Conservation (phyloP, 1,140 invertebrate species). For the Nasonia vitripennis region DNA sequence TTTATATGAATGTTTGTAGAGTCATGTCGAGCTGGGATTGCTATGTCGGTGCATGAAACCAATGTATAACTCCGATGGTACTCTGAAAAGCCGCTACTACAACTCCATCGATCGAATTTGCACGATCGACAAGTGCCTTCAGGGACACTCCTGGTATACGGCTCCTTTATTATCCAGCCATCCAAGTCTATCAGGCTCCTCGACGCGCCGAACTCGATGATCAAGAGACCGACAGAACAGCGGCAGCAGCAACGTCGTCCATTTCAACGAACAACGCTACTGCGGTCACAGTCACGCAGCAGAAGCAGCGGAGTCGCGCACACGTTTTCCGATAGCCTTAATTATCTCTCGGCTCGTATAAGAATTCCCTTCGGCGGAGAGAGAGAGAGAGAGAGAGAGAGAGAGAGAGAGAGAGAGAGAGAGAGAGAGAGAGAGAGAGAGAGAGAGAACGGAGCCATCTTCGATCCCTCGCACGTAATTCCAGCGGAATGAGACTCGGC, state of each 20-base stretch:
- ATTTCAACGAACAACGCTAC: constrained; percentile 6
- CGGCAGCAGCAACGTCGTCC: not conserved
- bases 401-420: too few species aligned
- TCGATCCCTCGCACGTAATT: constrained; percentile 69
- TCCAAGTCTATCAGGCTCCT: not conserved
- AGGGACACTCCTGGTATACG: too few species aligned
- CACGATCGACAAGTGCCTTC: not conserved
- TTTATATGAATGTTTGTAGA: too few species aligned
- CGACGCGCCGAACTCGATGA: too few species aligned
- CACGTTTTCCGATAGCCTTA: constrained; percentile 61
- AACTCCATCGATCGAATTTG: too few species aligned
- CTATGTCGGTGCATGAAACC: too few species aligned
- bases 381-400: too few species aligned
- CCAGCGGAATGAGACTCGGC: constrained; percentile 55
- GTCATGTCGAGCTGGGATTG: too few species aligned
- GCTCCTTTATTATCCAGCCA: not conserved
- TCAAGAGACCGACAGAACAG: too few species aligned
- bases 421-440: too few species aligned
- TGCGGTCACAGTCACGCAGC: not conserved
- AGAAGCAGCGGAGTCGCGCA: constrained; percentile 21
- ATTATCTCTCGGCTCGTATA: constrained; percentile 61
- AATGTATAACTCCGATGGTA: too few species aligned
- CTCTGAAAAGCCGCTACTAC: too few species aligned
- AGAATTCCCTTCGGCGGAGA: constrained; percentile 63
- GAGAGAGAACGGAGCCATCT: constrained; percentile 55